phyloP scores from a whole-genome alignment of 92 coral and sea anemone species.

The Porites lobata region DNA sequence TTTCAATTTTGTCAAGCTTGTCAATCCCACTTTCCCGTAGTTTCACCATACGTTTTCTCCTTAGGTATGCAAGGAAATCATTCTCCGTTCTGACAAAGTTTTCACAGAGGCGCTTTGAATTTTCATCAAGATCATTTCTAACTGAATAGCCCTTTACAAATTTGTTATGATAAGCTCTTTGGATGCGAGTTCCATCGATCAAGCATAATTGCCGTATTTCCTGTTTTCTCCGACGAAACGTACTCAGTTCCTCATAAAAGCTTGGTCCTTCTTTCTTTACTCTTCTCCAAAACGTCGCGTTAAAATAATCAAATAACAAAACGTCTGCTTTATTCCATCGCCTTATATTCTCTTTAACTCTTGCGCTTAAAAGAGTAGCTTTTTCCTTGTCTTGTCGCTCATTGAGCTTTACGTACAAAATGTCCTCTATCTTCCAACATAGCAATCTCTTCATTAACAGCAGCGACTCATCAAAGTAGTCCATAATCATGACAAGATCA shows the following conservation, averaged over 20 bases:
- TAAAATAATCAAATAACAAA: neutral
- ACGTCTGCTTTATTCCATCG: neutral
- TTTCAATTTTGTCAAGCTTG: too few species aligned
- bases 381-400: slow-evolving; percentile 63
- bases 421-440: slow-evolving; percentile 79
- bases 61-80: slow-evolving; percentile 54
- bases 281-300: neutral
- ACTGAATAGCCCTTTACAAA: slow-evolving; percentile 79
- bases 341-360: neutral
- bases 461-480: slow-evolving; percentile 79
- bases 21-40: neutral
- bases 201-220: neutral
- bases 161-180: slow-evolving; percentile 78
- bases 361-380: neutral
- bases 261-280: slow-evolving; percentile 54
- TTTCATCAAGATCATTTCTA: slow-evolving; percentile 32
- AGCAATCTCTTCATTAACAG: slow-evolving; percentile 62
- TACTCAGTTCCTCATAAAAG: slow-evolving; percentile 69
- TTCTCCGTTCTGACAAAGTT: slow-evolving; percentile 74
- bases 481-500: slow-evolving; percentile 80
- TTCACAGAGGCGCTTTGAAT: slow-evolving; percentile 61
- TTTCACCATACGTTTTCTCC: too few species aligned
- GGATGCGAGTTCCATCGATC: slow-evolving; percentile 16
- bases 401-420: slow-evolving; percentile 76
- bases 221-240: slow-evolving; percentile 33